Base-by-base conservation (phyloP, 92 coral and sea anemone species). In the Umimayanthus kanabou region DNA sequence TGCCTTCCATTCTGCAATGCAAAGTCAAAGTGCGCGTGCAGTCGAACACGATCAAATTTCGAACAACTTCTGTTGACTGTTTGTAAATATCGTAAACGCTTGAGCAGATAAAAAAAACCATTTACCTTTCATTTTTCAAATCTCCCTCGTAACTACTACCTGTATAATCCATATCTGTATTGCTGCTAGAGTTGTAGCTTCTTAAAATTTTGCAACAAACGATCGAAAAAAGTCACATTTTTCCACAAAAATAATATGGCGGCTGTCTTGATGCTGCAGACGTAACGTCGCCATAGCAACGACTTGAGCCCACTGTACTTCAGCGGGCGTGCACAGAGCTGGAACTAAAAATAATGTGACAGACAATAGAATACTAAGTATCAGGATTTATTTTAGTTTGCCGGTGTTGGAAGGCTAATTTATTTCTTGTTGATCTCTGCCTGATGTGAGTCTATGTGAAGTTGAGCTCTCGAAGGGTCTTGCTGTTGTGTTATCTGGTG, bases 81-180 rank as follows among this genome's bases (percentile, higher is more conserved):
- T 11, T 9, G 26, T 15, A 57, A 58, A 37, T 30, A 78, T 43
- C 16, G 49, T 22, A 82, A 16, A 33, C 40, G 39, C 13, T 53
- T 9, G 3, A 14, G 0, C 9, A 53, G 23, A 20, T 23, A 39
- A 40, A 47, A 10, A 50, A 69, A n/a, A 33, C 13, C 72, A 79
- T 76, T 81, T 85, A 97, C 99, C 99, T 91, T 89, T 91, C 99
- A 97, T 95, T 95, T 87, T 95, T 92, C 64, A 85, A 79, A n/a
- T 94, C 98, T 57, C 99, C 99, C 40, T 91, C 93, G 84, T 97
- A 94, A 76, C 87, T 89, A 70, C 99, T 97, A 5, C 99, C 99
- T 18, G 99, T 97, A 83, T 97, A 95, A 55, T 97, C 98, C 99
- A 97, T 97, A 82, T 61, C 85, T 29, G 71, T 22, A 40, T 43